Evolutionary conservation across 2,797 vertebrate genomes (phyloP), one percentile per base, ranked within the genome.

Genomic region (Scomberomorus guttatus): DNA sequence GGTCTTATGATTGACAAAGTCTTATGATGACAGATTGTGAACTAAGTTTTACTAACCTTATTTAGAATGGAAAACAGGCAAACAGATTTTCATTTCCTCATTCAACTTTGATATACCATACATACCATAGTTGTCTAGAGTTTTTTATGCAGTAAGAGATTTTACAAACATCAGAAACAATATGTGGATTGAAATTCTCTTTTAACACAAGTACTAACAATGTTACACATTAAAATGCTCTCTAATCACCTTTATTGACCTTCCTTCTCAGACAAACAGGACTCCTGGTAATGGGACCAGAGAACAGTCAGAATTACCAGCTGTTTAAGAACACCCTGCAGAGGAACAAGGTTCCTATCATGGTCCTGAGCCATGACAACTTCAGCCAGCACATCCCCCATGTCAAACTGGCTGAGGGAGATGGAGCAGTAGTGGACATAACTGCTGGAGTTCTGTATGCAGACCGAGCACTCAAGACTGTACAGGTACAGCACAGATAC

Each of bases 391-490:
- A 77, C 63, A 96, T 97, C 80, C 96, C 97, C 0, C 85, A 95
- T 15, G 83, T 98, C 48, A 87, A 1, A 8, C 77, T 97, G 56
- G 42, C 84, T 0, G 20, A 81, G 0, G 96, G 95, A 1, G 89
- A 97, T n/a, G 92, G 70, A 42, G 97, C 96, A 0, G 0, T 97
- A 27, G 71, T 96, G 67, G 97, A 99, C 2, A 60, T 59, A 27
- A 95, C 85, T 0, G 97, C 92, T 0, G 98, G 97, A 9, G 87
- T 98, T 68, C 92, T 99, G 84, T 96, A 93, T 0, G 97, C 98
- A 0, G 96, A 97, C 80, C 95, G 96, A 27, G 96, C 96, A 0
- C 95, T 99, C 60, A 90, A 71, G 72, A 87, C 90, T 0, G 95
- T 94, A 11, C 98, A 98, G 97, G 98, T 99, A 91, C 64, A 29